Percentiles rank a stretch among this genome's conserved stretches.
Evolutionary conservation across 2,797 vertebrate species (phyloP).

Genomic region (Cryptoprocta ferox): DNA sequence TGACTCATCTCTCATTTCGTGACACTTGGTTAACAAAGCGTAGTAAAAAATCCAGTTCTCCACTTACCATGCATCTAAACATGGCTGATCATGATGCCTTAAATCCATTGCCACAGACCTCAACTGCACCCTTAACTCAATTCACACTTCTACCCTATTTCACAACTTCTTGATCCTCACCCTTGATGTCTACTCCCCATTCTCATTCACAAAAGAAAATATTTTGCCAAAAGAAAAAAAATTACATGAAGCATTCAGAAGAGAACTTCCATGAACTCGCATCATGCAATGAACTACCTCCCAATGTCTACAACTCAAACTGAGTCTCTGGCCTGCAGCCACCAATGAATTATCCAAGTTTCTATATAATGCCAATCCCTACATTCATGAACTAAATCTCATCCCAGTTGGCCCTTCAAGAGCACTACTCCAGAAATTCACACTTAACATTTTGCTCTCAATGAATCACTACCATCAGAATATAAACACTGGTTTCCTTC

Average conservation of each 20-base stretch:
- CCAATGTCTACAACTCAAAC: background rate
- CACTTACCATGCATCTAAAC: background rate
- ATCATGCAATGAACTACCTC: background rate
- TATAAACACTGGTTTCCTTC: background rate
- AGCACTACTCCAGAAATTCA: background rate
- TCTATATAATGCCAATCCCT: background rate
- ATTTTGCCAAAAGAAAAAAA: background rate
- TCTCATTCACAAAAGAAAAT: background rate
- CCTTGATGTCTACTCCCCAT: background rate
- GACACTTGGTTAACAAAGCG: background rate
- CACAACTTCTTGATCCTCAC: slow-evolving; percentile 34
- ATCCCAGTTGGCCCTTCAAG: background rate
- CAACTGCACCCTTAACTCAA: background rate
- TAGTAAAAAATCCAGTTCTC: slow-evolving; percentile 10
- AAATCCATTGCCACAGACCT: background rate
- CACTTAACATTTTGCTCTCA: background rate
- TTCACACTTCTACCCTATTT: background rate
- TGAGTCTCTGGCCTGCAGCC: background rate
- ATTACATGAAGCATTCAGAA: background rate
- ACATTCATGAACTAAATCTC: background rate
- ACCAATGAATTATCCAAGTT: background rate
- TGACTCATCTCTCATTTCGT: background rate
- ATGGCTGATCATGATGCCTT: background rate
- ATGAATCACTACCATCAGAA: background rate
- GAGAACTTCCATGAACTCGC: background rate